phyloP scores from a whole-genome alignment of 2,888 invertebrate species.

The Eilema sororculum region DNA sequence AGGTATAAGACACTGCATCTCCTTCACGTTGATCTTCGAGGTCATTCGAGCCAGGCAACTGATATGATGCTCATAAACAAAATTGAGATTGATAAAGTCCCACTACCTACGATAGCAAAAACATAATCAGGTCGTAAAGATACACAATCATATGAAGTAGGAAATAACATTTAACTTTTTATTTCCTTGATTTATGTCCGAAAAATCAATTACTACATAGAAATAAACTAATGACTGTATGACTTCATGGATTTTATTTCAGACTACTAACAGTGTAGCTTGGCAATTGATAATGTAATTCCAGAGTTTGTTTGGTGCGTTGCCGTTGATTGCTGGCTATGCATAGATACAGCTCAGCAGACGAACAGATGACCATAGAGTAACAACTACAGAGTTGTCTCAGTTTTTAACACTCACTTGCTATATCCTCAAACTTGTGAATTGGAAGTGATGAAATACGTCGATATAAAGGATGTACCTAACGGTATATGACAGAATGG shows the following conservation, averaged over 20 bases:
- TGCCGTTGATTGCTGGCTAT: constrained; percentile 10
- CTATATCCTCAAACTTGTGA: neutral
- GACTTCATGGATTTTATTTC: constrained; percentile 30
- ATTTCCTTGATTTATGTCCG: constrained; percentile 41
- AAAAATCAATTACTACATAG: constrained; percentile 32
- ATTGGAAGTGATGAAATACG: too few species aligned
- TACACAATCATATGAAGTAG: constrained; percentile 32
- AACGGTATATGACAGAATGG: too few species aligned
- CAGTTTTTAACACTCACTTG: neutral
- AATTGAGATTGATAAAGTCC: constrained; percentile 18
- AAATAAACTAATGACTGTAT: constrained; percentile 31
- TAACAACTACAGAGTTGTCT: constrained; percentile 6
- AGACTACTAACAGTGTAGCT: constrained; percentile 6
- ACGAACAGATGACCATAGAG: constrained; percentile 16
- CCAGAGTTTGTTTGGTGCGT: constrained; percentile 21
- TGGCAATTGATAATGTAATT: constrained; percentile 22
- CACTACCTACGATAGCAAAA: constrained; percentile 10
- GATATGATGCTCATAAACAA: neutral
- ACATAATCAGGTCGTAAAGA: constrained; percentile 24
- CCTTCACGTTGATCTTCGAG: constrained; percentile 12
- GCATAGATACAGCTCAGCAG: constrained; percentile 13
- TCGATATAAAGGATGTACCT: too few species aligned
- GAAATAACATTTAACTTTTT: constrained; percentile 39
- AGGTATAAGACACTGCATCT: neutral
- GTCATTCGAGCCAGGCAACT: constrained; percentile 9